Base-by-base conservation (phyloP, 2,888 invertebrate genomes). In the Crocallis elinguaria region DNA sequence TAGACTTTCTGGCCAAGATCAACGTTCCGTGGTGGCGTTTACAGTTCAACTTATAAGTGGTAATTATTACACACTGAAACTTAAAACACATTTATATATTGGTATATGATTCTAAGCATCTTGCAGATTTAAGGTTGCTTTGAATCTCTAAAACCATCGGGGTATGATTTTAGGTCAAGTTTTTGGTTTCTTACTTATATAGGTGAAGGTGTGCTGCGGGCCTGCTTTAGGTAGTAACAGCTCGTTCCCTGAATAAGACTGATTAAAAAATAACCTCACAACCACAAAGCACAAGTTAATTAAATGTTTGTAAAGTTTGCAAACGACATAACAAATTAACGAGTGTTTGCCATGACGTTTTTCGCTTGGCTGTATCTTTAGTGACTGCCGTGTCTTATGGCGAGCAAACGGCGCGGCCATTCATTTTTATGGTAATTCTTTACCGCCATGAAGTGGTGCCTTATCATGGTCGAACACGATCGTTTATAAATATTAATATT, bases 351-450 rank as follows among this genome's bases (percentile, higher is more conserved):
- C 33, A 50, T 43, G 46, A 43, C 35, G 50, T 37, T 37, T n/a
- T 43, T 21, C 51, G 43, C 46, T 57, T 35, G 48, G 43, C 25
- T 57, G 44, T 51, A 56, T 56, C 29, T 50, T 48, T 42, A 51
- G 56, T 56, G 51, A 50, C 8, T 45, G 35, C 45, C 55, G 25
- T 46, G 50, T 50, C 49, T 46, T 49, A 50, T 29, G 37, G 50
- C 36, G 27, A 46, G 41, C 21, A 23, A 48, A 38, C 37, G 52
- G 19, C 30, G 25, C 44, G 33, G 39, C 33, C 42, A 50, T 56
- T 46, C 38, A 37, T 56, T 53, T 53, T 53, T 43, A 48, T 49
- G 49, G 41, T 49, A 49, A 55, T 49, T 49, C 32, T 41, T 49
- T 45, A 25, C 49, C 36, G 41, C 41, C 43, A 44, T 41, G 44